Conservation (phyloP, 2,888 invertebrate species). For the Drosophila longiperda region DNA sequence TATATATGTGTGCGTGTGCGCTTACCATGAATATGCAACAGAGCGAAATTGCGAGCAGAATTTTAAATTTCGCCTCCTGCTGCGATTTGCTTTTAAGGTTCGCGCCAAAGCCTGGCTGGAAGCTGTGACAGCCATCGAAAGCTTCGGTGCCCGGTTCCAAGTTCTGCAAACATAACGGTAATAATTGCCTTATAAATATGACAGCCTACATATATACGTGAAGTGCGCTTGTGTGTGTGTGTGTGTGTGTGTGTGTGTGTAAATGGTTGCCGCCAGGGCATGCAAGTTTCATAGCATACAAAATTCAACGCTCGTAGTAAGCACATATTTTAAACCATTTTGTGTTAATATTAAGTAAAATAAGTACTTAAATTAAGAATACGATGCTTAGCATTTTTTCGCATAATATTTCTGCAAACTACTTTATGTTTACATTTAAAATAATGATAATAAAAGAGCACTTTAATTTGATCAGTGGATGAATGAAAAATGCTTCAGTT, state of each 20-base stretch:
- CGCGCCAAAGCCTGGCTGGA: constrained; percentile 80
- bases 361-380: neutral
- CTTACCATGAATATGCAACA: constrained; percentile 91
- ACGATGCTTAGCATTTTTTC: no score
- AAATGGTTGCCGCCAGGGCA: constrained; percentile 43
- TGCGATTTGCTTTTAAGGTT: constrained; percentile 78
- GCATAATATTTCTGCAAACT: neutral
- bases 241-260: constrained; percentile 30
- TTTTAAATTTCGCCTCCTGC: constrained; percentile 87
- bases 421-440: neutral
- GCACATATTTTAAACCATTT: constrained; percentile 46
- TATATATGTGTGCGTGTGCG: constrained; percentile 24
- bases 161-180: constrained; percentile 52
- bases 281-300: constrained; percentile 49
- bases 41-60: constrained; percentile 88
- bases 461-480: neutral
- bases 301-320: constrained; percentile 15
- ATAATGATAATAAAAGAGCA: neutral
- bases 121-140: constrained; percentile 65
- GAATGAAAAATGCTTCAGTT: neutral
- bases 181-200: constrained; percentile 65
- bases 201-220: constrained; percentile 18
- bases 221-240: constrained; percentile 1
- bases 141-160: constrained; percentile 39
- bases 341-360: constrained; percentile 18